Conservation (phyloP, 2,888 invertebrate species). For the Hetaerina titia region DNA sequence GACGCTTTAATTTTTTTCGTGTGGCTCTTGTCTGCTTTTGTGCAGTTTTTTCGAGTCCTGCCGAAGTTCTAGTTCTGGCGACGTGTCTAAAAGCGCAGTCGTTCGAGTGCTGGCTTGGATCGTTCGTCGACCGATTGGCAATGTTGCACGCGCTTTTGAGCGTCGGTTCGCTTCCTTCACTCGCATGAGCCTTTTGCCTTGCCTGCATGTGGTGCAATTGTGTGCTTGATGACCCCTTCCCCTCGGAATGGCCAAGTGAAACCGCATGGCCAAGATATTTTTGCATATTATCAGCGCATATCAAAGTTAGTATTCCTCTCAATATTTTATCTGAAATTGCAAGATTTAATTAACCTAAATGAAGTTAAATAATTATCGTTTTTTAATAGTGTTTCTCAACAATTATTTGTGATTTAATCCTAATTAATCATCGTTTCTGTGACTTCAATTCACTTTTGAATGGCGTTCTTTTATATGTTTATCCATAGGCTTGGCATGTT, state of each 20-base stretch:
- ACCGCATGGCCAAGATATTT: neutral
- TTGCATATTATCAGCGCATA: neutral
- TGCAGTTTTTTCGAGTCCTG: neutral
- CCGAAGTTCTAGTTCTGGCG: neutral
- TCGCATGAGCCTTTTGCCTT: neutral
- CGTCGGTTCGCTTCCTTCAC: neutral
- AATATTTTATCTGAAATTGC: too few species aligned
- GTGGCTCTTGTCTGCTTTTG: constrained; percentile 42
- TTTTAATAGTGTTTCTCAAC: too few species aligned
- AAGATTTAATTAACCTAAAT: too few species aligned
- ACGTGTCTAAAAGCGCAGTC: neutral
- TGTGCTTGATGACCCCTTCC: neutral
- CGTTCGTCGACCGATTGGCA: too few species aligned
- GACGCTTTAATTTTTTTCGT: constrained; percentile 21
- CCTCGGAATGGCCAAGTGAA: neutral
- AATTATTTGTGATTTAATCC: too few species aligned
- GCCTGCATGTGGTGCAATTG: neutral
- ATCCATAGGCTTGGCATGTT: too few species aligned
- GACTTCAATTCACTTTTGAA: too few species aligned
- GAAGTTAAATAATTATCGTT: too few species aligned
- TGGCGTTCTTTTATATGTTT: too few species aligned
- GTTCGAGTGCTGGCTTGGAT: too few species aligned
- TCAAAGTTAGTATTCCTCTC: too few species aligned
- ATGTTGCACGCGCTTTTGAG: neutral
- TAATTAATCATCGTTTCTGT: too few species aligned